Conservation (phyloP, 2,797 vertebrate species). For the Oryzias sinensis region DNA sequence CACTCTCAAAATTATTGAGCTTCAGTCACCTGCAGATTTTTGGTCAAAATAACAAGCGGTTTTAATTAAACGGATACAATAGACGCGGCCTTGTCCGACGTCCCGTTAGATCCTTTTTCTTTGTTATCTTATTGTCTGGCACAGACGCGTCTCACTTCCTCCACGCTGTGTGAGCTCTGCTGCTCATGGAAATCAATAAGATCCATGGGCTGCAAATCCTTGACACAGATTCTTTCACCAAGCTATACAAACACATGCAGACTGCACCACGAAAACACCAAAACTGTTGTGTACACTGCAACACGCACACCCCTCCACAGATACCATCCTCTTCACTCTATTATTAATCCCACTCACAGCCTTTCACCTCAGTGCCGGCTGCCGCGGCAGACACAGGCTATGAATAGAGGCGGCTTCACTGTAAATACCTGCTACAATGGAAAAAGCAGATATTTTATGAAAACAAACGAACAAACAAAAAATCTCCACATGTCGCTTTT, state of each 20-base stretch:
- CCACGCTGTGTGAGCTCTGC: slow-evolving; percentile 20
- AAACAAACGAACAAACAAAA: slow-evolving; percentile 20
- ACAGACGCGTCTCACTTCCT: slow-evolving; percentile 21
- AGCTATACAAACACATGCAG: slow-evolving; percentile 9
- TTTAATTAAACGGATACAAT: slow-evolving; percentile 32
- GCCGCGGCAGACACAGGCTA: background rate
- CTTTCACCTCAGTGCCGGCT: slow-evolving; percentile 30
- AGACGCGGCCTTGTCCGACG: slow-evolving; percentile 14
- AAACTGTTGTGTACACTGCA: slow-evolving; percentile 12
- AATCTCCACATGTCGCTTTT: too few species aligned
- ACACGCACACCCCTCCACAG: slow-evolving; percentile 30
- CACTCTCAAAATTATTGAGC: too few species aligned
- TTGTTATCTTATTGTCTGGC: slow-evolving; percentile 44
- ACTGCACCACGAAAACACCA: slow-evolving; percentile 24
- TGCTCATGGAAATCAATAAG: slow-evolving; percentile 69
- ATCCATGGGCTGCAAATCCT: slow-evolving; percentile 56
- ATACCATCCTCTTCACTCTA: slow-evolving; percentile 48
- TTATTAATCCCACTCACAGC: slow-evolving; percentile 63
- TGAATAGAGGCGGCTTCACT: slow-evolving; percentile 1
- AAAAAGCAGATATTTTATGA: slow-evolving; percentile 16
- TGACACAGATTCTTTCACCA: slow-evolving; percentile 43
- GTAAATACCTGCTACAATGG: slow-evolving; percentile 25
- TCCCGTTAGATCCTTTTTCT: slow-evolving; percentile 20
- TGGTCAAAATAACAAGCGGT: slow-evolving; percentile 6
- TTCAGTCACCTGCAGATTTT: slow-evolving; percentile 5